Conservation (phyloP, 2,888 invertebrate species). For the Xestobium rufovillosum region DNA sequence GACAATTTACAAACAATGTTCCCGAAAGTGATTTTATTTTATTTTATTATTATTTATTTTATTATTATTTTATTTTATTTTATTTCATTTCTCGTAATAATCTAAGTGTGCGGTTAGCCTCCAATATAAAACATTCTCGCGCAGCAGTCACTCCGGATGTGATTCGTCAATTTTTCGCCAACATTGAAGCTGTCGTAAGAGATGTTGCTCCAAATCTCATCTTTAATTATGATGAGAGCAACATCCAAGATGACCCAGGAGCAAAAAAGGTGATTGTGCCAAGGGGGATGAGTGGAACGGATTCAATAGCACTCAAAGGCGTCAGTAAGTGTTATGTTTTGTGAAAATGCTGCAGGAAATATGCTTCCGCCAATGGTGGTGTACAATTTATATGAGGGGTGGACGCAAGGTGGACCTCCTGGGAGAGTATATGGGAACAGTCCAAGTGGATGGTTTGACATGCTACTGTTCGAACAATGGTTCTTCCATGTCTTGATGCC, state of each 20-base stretch:
- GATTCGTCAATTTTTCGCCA: no score
- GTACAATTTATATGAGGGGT: constrained; percentile 30
- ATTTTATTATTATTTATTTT: no score
- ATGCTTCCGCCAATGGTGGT: constrained; percentile 33
- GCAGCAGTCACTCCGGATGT: no score
- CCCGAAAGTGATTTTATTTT: no score
- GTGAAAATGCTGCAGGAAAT: constrained; percentile 26
- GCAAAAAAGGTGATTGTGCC: constrained; percentile 26
- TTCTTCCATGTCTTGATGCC: no score
- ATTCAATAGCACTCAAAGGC: constrained; percentile 28
- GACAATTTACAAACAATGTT: no score
- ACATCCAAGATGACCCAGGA: constrained; percentile 33
- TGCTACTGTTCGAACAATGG: constrained; percentile 19
- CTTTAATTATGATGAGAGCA: constrained; percentile 39
- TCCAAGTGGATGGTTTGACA: constrained; percentile 20
- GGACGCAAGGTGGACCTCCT: constrained; percentile 18
- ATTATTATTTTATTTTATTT: no score
- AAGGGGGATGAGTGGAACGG: constrained; percentile 30
- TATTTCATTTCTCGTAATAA: no score
- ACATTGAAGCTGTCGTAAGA: no score
- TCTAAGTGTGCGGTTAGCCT: no score
- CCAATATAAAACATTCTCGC: no score
- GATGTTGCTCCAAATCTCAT: no score
- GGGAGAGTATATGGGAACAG: constrained; percentile 16
- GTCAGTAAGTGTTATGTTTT: constrained; percentile 31